Conservation (phyloP, 2,113 vertebrate genomes). For the Excalfactoria chinensis region DNA sequence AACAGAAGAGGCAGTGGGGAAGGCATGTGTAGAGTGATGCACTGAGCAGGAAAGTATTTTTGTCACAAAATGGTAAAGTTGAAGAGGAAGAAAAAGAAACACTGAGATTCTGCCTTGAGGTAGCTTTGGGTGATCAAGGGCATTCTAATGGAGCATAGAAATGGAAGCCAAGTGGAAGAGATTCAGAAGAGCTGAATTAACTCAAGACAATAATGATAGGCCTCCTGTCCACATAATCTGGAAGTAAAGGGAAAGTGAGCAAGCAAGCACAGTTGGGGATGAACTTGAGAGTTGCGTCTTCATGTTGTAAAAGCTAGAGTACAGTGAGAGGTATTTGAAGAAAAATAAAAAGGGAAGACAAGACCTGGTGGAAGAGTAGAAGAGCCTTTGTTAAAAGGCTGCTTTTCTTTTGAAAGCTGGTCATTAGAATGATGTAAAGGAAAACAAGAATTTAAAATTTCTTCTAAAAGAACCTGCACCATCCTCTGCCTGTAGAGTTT, state of each 20-base stretch:
- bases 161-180: constrained; percentile 13
- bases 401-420: background rate
- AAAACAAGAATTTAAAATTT: background rate
- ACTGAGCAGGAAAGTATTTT: background rate
- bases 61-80: background rate
- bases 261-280: background rate
- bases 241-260: background rate
- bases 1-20: background rate
- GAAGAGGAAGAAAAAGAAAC: constrained; percentile 8
- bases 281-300: background rate
- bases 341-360: background rate
- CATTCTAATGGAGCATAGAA: background rate
- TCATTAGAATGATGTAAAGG: background rate
- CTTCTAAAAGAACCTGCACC: background rate
- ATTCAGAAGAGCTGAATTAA: constrained; percentile 24
- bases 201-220: background rate
- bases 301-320: background rate
- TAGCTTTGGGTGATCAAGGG: constrained; percentile 12
- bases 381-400: background rate
- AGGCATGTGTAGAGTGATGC: background rate
- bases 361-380: background rate
- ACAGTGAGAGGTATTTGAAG: background rate
- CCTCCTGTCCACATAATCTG: background rate
- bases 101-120: background rate
- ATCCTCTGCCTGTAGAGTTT: background rate